Evolutionary conservation across 2,113 vertebrate species (phyloP).

Genomic region (Opisthocomus hoazin): DNA sequence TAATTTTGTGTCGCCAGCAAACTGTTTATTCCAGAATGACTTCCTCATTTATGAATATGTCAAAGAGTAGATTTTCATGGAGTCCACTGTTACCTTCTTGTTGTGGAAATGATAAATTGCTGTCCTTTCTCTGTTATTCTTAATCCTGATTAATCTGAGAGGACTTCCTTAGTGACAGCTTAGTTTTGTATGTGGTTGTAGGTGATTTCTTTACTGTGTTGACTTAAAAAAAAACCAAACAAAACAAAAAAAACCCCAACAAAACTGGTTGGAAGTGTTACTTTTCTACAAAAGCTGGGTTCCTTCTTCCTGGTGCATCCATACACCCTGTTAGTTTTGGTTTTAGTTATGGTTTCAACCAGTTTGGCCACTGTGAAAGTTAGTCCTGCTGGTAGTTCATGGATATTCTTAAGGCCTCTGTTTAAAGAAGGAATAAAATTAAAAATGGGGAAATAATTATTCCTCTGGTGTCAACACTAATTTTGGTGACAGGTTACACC

Average conservation of each 20-base stretch:
- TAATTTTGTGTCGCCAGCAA: not conserved
- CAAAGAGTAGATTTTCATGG: not conserved
- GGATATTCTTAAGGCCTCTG: not conserved
- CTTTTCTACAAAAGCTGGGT: not conserved
- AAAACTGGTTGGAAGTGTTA: not conserved
- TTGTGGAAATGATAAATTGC: not conserved
- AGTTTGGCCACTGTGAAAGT: not conserved
- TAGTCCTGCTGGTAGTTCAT: not conserved
- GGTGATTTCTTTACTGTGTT: not conserved
- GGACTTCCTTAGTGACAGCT: not conserved
- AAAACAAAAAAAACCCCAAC: too few relatives aligned
- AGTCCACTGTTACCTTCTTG: not conserved
- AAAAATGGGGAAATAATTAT: not conserved
- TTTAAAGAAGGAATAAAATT: not conserved
- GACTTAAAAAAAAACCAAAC: too few relatives aligned
- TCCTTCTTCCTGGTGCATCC: not conserved
- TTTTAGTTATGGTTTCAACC: not conserved
- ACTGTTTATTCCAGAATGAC: not conserved
- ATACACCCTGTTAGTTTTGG: not conserved
- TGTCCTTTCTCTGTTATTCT: not conserved
- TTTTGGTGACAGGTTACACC: not conserved
- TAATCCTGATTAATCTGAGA: not conserved
- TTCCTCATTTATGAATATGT: not conserved
- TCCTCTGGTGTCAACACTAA: not conserved
- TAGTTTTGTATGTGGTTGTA: not conserved